These are phyloP conservation scores for Trochalopteron elliotii DNA, from an alignment of 2,113 vertebrate species.

Conservation along the genomic window DNA sequence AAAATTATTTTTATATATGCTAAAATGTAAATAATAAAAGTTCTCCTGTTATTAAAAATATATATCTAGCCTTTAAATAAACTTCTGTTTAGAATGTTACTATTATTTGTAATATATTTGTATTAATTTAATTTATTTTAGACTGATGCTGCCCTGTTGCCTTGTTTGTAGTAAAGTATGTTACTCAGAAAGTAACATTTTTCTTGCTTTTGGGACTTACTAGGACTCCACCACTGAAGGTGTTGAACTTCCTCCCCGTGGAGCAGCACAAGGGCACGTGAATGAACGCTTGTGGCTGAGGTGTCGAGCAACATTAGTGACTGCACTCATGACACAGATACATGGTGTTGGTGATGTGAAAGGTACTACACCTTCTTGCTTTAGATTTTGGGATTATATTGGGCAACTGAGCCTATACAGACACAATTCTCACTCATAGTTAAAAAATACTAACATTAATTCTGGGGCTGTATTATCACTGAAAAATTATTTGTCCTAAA, in stretches of 20 bases:
- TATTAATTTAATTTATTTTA: neutral
- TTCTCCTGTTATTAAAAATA: neutral
- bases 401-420: neutral
- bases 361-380: slow-evolving; percentile 57
- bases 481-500: neutral
- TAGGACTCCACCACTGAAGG: neutral
- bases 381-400: neutral
- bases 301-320: slow-evolving; percentile 77
- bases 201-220: slow-evolving; percentile 37
- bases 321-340: slow-evolving; percentile 73
- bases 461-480: neutral
- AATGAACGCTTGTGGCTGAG: slow-evolving; percentile 81
- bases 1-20: neutral
- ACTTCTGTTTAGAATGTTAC: neutral
- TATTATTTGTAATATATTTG: neutral
- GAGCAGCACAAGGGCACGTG: slow-evolving; percentile 76
- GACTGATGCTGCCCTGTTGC: neutral
- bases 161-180: neutral
- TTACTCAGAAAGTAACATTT: neutral
- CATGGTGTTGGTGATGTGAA: slow-evolving; percentile 49
- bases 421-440: neutral
- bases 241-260: slow-evolving; percentile 8
- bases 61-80: neutral
- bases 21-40: neutral
- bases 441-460: neutral